These are phyloP conservation scores for Neria commutata DNA, from an alignment of 2,888 invertebrate genomes.

Conservation along the genomic window DNA sequence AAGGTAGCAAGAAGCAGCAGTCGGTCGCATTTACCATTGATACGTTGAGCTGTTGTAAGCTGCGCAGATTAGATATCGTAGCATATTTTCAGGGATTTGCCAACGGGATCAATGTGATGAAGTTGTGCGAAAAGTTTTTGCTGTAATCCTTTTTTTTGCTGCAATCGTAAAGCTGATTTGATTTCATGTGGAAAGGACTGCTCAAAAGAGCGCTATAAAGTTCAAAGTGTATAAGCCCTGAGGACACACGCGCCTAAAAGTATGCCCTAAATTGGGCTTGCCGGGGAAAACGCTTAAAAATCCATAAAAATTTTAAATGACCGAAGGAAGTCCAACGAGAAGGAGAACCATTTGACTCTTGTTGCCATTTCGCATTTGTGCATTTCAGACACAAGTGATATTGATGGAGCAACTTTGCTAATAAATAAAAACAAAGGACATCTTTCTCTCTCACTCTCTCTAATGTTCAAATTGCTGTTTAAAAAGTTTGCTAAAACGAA, in stretches of 20 bases:
- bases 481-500: too few relatives aligned
- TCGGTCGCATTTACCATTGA: background rate
- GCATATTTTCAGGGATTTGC: background rate
- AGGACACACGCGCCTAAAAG: too few relatives aligned
- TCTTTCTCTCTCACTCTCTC: too few relatives aligned
- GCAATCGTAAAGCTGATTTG: conserved; percentile 22
- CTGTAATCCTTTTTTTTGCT: conserved; percentile 24
- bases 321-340: too few relatives aligned
- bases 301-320: too few relatives aligned
- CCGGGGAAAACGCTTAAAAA: background rate
- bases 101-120: background rate
- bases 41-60: background rate
- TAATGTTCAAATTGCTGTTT: background rate
- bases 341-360: too few relatives aligned
- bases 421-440: background rate
- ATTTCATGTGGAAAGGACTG: too few relatives aligned
- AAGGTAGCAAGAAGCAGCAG: background rate
- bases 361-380: too few relatives aligned
- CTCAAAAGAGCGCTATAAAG: too few relatives aligned
- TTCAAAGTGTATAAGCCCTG: too few relatives aligned
- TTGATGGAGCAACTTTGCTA: background rate
- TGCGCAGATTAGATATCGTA: background rate
- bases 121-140: conserved; percentile 15
- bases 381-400: background rate
- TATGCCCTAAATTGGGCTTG: too few relatives aligned